Conservation (phyloP, 37 sponge, comb jelly and placozoan genomes). For the Tethya wilhelma region DNA sequence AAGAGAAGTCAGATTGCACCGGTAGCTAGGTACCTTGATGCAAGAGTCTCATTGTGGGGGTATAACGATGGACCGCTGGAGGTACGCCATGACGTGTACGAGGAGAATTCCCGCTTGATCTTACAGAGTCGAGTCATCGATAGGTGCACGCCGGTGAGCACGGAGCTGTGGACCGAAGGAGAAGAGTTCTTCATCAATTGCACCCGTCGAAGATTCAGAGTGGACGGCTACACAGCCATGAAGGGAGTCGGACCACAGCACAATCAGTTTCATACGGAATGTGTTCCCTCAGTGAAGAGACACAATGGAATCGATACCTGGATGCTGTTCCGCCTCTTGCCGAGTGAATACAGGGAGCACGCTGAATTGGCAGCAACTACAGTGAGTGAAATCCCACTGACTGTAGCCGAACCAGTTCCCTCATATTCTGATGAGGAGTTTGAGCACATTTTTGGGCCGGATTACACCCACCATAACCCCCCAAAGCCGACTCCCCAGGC, state of each 20-base stretch:
- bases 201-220: neutral
- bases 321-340: conserved; percentile 48
- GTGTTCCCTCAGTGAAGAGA: conserved; percentile 7
- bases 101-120: conserved; percentile 3
- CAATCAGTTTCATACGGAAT: conserved; percentile 20
- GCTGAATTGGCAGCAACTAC: too few relatives aligned
- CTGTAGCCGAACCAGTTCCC: too few relatives aligned
- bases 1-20: conserved; percentile 1
- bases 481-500: too few relatives aligned
- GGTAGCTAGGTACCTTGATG: conserved; percentile 43
- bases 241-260: too few relatives aligned
- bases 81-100: conserved; percentile 26
- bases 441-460: too few relatives aligned
- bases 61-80: conserved; percentile 37
- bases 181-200: conserved; percentile 69
- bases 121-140: conserved; percentile 47
- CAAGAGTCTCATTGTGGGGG: conserved; percentile 26
- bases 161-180: conserved; percentile 27
- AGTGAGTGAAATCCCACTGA: too few relatives aligned
- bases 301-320: conserved; percentile 13
- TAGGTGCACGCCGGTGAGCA: conserved; percentile 3
- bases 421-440: too few relatives aligned
- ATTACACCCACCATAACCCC: too few relatives aligned
- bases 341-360: neutral
- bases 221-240: conserved; percentile 48